These are phyloP conservation scores for Tichodroma muraria DNA, from an alignment of 2,113 vertebrate genomes.

Conservation along the genomic window DNA sequence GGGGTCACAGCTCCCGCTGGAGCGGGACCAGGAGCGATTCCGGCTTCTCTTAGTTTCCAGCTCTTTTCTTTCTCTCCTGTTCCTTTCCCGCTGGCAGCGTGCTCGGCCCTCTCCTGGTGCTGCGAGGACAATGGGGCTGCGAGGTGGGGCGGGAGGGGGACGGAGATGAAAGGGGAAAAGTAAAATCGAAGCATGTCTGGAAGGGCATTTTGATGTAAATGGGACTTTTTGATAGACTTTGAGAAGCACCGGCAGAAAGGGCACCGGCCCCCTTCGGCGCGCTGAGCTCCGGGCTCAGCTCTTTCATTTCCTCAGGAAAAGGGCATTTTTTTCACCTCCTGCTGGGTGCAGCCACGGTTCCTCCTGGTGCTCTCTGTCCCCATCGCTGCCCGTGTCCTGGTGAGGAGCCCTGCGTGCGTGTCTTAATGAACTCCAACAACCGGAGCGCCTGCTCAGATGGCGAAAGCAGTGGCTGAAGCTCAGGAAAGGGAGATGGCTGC, in stretches of 20 bases:
- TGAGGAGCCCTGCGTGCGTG: neutral
- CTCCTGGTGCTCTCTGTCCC: neutral
- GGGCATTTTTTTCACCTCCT: neutral
- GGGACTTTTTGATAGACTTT: slow-evolving; percentile 55
- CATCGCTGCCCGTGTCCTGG: neutral
- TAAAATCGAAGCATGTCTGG: slow-evolving; percentile 46
- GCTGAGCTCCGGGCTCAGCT: neutral
- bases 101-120: neutral
- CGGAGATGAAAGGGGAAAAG: slow-evolving; percentile 52
- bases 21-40: slow-evolving; percentile 21
- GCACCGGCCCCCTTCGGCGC: neutral
- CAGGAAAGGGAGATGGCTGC: neutral
- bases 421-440: too few species aligned
- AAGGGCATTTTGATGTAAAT: slow-evolving; percentile 64
- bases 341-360: neutral
- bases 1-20: slow-evolving; percentile 3
- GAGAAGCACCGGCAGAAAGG: slow-evolving; percentile 43
- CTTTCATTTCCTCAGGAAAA: slow-evolving; percentile 23
- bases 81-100: neutral
- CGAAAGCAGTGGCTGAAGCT: neutral
- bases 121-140: neutral
- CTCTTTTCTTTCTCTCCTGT: neutral
- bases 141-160: slow-evolving; percentile 34
- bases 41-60: slow-evolving; percentile 13
- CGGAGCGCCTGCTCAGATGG: neutral